Base-by-base conservation (phyloP, 1,140 invertebrate species). In the Drosophila neocordata region DNA sequence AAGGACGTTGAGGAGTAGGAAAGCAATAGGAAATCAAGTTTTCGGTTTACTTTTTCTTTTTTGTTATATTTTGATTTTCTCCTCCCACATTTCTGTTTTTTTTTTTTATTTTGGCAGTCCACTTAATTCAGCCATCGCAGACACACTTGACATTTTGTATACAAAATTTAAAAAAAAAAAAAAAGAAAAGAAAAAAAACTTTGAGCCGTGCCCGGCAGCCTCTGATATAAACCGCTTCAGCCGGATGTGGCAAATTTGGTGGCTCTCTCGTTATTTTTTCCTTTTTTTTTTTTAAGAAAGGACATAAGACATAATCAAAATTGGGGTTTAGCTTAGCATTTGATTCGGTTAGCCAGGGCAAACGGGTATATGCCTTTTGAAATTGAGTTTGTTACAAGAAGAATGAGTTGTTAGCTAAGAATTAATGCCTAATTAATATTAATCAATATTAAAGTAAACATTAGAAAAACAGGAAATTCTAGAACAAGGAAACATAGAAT, bases 191-290 rank as follows among this genome's bases (percentile, higher is more conserved):
- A 27, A 51, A 63, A 41, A 53, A 55, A 57, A 68, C 64, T 37
- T 24, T 13, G 9, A 57, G 51, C 41, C 15, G 8, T 48, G 18
- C 41, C 41, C 41, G 41, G 41, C 41, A 48, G 41, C 41, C 72
- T 52, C 63, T 37, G 65, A 82, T 82, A 78, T 82, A 74, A 78
- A 72, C 74, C 71, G 74, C 71, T 65, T 53, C 62, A 35, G 65
- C 83, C 79, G 83, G 83, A 88, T 88, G 83, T 88, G 83, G 83
- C 84, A 88, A 88, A 88, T 88, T 88, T 84, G 72, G 81, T 70
- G 80, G 76, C 76, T 71, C 80, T 71, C 71, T 63, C 34, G 48
- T 53, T 24, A 24, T 64, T 51, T 44, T 48, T 8, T 48, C 41
- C 20, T 48, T 41, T 48, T 20, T 20, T 44, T 44, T 44, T 44